These are phyloP conservation scores for Dinoponera quadriceps DNA, from an alignment of 1,140 invertebrate species.

Conservation along the genomic window DNA sequence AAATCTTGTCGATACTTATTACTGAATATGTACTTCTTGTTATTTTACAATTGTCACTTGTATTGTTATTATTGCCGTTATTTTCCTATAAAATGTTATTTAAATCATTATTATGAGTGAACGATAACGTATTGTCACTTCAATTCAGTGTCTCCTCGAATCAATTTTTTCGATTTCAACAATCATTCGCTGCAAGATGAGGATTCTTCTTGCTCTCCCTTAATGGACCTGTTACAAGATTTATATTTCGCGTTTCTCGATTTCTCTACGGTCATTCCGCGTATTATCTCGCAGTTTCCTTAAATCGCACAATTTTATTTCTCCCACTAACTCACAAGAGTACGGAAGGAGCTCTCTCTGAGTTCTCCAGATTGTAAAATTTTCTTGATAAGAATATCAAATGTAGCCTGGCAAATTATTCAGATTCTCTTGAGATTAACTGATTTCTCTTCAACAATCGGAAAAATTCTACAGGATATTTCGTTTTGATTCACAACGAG, in stretches of 20 bases:
- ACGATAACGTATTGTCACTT: not conserved
- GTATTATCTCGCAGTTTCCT: slow-evolving; percentile 7
- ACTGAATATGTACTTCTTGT: no score
- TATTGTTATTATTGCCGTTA: no score
- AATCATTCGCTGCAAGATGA: not conserved
- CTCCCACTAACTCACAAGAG: not conserved
- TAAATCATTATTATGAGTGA: not conserved
- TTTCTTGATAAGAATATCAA: slow-evolving; percentile 13
- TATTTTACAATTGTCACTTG: no score
- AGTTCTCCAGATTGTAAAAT: not conserved
- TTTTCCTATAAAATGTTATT: no score
- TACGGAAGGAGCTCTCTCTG: not conserved
- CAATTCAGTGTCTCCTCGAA: not conserved
- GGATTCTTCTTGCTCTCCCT: not conserved
- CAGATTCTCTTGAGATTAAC: not conserved
- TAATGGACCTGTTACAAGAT: slow-evolving; percentile 7
- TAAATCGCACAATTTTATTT: not conserved
- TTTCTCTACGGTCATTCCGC: not conserved
- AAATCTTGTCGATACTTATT: no score
- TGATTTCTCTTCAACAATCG: not conserved
- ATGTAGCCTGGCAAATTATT: slow-evolving; percentile 10
- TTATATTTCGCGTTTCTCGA: not conserved
- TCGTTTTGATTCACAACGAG: no score
- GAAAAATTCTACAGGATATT: not conserved
- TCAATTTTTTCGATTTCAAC: not conserved